Percentiles rank a stretch among this genome's conserved stretches.
Evolutionary conservation across 2,797 vertebrate species (phyloP).

Genomic region (Aldrovandia affinis): DNA sequence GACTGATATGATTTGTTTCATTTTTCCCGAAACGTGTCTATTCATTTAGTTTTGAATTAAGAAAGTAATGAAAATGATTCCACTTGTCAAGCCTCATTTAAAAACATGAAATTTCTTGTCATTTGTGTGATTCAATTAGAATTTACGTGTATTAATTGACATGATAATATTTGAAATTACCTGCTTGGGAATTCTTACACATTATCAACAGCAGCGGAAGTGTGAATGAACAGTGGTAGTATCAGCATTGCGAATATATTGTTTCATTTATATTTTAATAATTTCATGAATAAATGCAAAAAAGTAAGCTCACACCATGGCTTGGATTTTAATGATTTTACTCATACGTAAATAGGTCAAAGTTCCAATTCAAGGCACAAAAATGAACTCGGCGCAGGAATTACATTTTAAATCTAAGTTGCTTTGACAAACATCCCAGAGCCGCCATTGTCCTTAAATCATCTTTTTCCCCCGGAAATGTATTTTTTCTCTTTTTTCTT

Average conservation of each 20-base stretch:
- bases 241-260: background rate
- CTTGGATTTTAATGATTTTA: background rate
- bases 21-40: conserved; percentile 32
- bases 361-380: background rate
- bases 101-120: conserved; percentile 24
- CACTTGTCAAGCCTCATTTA: conserved; percentile 22
- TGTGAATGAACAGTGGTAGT: background rate
- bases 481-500: no score
- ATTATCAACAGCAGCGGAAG: background rate
- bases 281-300: background rate
- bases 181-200: background rate
- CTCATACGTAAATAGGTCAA: background rate
- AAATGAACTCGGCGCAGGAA: background rate
- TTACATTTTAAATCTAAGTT: background rate
- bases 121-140: conserved; percentile 20
- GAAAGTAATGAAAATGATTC: conserved; percentile 25
- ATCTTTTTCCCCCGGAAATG: background rate
- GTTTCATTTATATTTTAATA: background rate
- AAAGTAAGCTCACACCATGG: background rate
- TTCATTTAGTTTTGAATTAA: conserved; percentile 28
- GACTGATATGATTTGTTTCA: conserved; percentile 25
- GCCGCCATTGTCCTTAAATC: background rate
- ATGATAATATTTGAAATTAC: conserved; percentile 5
- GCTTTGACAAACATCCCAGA: background rate
- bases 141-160: conserved; percentile 10